These are phyloP conservation scores for Amniataba percoides DNA, from an alignment of 2,797 vertebrate species.

Conservation along the genomic window DNA sequence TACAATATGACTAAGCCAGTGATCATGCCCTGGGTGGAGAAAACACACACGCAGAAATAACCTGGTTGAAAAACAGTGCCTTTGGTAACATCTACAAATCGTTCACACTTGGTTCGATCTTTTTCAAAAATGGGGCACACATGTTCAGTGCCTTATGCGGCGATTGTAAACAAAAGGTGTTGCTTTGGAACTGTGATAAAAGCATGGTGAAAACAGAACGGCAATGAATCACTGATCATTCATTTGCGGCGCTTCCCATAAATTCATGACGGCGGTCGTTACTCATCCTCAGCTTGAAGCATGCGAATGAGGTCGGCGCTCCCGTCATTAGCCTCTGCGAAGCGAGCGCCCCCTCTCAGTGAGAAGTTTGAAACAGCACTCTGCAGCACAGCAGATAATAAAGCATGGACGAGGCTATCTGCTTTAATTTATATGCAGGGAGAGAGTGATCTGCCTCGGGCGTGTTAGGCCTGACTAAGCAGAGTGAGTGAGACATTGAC, in stretches of 20 bases:
- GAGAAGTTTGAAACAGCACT: conserved; percentile 72
- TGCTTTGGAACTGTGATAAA: conserved; percentile 44
- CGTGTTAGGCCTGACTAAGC: conserved; percentile 82
- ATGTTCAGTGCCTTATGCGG: conserved; percentile 15
- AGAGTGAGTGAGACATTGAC: conserved; percentile 73
- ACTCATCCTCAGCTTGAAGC: conserved; percentile 56
- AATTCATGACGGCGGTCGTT: conserved; percentile 51
- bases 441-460: conserved; percentile 76
- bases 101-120: conserved; percentile 43
- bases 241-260: conserved; percentile 46
- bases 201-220: conserved; percentile 41
- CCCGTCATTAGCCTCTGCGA: conserved; percentile 66
- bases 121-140: conserved; percentile 45
- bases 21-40: conserved; percentile 20
- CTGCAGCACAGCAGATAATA: conserved; percentile 65
- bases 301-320: conserved; percentile 59
- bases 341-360: conserved; percentile 61
- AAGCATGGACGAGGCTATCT: conserved; percentile 70
- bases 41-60: background rate
- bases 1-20: conserved; percentile 49
- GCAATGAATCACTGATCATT: conserved; percentile 61
- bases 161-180: conserved; percentile 57
- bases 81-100: conserved; percentile 35
- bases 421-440: conserved; percentile 81
- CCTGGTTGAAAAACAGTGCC: conserved; percentile 21